These are phyloP conservation scores for Drosophila repletoides DNA, from an alignment of 1,140 invertebrate genomes.

Conservation along the genomic window DNA sequence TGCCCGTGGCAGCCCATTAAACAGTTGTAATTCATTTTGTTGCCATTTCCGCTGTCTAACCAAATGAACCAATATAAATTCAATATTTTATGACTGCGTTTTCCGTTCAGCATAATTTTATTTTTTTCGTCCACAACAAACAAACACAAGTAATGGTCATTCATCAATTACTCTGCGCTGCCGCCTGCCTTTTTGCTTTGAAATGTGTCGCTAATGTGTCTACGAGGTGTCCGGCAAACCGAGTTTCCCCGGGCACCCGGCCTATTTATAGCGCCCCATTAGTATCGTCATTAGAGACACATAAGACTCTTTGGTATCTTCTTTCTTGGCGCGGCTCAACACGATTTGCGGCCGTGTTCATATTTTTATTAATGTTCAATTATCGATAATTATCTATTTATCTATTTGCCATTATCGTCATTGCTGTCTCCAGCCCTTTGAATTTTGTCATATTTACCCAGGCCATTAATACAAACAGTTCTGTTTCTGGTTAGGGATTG, in stretches of 20 bases:
- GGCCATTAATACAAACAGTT: not conserved
- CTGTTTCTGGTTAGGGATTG: not conserved
- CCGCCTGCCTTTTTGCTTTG: slow-evolving; percentile 12
- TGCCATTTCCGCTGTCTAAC: slow-evolving; percentile 52
- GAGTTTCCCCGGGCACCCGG: not conserved
- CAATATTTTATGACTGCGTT: slow-evolving; percentile 56
- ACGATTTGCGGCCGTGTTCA: slow-evolving; percentile 21
- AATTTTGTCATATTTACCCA: slow-evolving; percentile 6
- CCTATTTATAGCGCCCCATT: slow-evolving; percentile 22
- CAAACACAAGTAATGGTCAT: slow-evolving; percentile 25
- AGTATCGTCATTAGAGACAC: slow-evolving; percentile 57
- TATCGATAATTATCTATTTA: slow-evolving; percentile 66
- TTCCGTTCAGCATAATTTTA: slow-evolving; percentile 1
- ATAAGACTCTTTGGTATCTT: slow-evolving; percentile 24
- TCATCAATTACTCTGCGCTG: slow-evolving; percentile 38
- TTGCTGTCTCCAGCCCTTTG: not conserved
- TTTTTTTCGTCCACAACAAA: not conserved
- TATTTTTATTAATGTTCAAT: slow-evolving; percentile 69
- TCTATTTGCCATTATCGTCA: slow-evolving; percentile 19
- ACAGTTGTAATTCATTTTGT: slow-evolving; percentile 61
- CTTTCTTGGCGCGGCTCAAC: not conserved
- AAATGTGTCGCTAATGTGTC: slow-evolving; percentile 39
- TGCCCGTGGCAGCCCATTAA: slow-evolving; percentile 23
- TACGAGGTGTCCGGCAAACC: slow-evolving; percentile 28
- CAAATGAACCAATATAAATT: slow-evolving; percentile 66